These are phyloP conservation scores for Nebria ingens DNA, from an alignment of 1,140 invertebrate species.

Conservation along the genomic window DNA sequence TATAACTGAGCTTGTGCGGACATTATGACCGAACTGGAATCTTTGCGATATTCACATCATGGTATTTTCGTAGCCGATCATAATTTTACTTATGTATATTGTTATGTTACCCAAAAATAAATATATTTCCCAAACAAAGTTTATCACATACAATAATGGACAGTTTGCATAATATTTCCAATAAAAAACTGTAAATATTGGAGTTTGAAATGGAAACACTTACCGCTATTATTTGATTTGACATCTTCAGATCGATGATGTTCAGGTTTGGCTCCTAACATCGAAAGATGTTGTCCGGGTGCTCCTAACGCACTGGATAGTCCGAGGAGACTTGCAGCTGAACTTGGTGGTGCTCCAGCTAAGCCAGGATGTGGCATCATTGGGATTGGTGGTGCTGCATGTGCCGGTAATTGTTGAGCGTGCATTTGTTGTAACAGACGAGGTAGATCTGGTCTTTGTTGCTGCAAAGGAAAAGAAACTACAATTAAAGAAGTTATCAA, in stretches of 20 bases:
- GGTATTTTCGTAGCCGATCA: too few species aligned
- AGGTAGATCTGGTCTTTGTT: conserved; percentile 66
- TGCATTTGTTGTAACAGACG: conserved; percentile 82
- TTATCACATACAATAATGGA: too few species aligned
- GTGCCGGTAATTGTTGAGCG: conserved; percentile 69
- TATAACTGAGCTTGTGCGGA: too few species aligned
- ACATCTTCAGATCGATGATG: conserved; percentile 53
- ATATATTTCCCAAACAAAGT: too few species aligned
- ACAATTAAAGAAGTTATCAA: too few species aligned
- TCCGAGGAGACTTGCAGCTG: conserved; percentile 43
- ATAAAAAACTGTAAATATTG: too few species aligned
- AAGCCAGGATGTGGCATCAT: conserved; percentile 64
- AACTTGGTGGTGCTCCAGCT: conserved; percentile 50
- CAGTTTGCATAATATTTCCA: too few species aligned
- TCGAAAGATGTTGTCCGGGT: conserved; percentile 52
- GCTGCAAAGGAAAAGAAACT: conserved; percentile 55
- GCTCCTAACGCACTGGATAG: conserved; percentile 43
- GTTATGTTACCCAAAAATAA: too few species aligned
- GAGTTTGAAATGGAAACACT: too few species aligned
- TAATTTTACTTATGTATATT: too few species aligned
- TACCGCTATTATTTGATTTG: conserved; percentile 58
- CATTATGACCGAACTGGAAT: too few species aligned
- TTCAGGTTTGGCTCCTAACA: conserved; percentile 60
- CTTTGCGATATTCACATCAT: too few species aligned
- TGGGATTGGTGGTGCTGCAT: conserved; percentile 60